Evolutionary conservation across 2,888 invertebrate genomes (phyloP).

Genomic region (Leptinotarsa juncta): DNA sequence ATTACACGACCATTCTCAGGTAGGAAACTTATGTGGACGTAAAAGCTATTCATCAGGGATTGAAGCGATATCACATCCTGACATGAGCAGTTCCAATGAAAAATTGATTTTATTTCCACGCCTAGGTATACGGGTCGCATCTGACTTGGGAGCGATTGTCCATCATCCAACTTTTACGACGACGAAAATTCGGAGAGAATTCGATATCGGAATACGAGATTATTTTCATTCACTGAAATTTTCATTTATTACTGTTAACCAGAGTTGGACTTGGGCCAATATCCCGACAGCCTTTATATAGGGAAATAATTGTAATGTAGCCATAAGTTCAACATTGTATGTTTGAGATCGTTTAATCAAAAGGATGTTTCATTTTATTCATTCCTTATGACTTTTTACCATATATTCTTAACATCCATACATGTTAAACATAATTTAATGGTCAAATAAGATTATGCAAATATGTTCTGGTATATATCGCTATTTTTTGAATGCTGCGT

Average conservation of each 20-base stretch:
- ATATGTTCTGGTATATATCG: too few species aligned
- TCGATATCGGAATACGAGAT: not conserved
- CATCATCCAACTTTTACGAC: not conserved
- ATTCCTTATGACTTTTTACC: too few species aligned
- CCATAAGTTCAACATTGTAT: too few species aligned
- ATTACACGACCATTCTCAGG: not conserved
- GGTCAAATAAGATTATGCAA: too few species aligned
- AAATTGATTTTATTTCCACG: not conserved
- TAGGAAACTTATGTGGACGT: not conserved
- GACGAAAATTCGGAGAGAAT: not conserved
- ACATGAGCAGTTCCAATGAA: not conserved
- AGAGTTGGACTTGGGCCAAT: not conserved
- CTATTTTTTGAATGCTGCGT: too few species aligned
- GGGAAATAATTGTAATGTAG: too few species aligned
- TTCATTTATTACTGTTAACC: not conserved
- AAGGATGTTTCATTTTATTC: too few species aligned
- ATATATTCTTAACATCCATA: too few species aligned
- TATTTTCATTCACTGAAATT: not conserved
- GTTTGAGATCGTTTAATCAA: too few species aligned
- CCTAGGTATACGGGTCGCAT: not conserved
- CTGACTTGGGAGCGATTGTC: constrained; percentile 5
- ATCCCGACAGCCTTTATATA: too few species aligned
- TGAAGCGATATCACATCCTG: not conserved
- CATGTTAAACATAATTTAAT: too few species aligned
- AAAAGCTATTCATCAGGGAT: not conserved